phyloP scores from a whole-genome alignment of 2,113 vertebrate genomes.

The Eira barbara region DNA sequence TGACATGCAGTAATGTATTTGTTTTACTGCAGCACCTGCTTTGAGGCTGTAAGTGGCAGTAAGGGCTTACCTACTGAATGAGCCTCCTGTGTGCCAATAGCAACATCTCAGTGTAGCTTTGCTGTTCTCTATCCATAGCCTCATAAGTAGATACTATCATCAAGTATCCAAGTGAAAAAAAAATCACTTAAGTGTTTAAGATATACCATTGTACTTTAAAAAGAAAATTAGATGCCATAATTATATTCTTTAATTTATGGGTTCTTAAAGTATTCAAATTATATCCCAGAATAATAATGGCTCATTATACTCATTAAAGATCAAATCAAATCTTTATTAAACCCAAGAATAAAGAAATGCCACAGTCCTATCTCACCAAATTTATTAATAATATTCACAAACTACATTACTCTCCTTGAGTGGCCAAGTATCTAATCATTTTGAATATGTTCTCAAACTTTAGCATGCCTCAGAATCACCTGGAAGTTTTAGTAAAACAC shows the following conservation, averaged over 20 bases:
- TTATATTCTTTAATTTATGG: constrained; percentile 1
- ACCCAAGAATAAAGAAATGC: constrained; percentile 5
- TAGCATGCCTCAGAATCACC: background rate
- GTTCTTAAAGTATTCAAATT: background rate
- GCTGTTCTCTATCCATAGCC: background rate
- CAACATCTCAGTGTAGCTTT: background rate
- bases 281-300: background rate
- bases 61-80: background rate
- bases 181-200: background rate
- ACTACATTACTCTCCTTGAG: background rate
- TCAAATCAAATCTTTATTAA: background rate
- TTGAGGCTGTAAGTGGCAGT: background rate
- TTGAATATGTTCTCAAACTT: constrained; percentile 28
- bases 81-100: background rate
- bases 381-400: background rate
- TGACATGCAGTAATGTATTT: background rate
- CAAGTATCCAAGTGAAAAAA: background rate
- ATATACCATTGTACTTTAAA: background rate
- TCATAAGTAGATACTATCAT: background rate
- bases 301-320: background rate
- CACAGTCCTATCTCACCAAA: background rate
- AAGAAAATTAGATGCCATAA: background rate
- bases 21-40: background rate
- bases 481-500: background rate
- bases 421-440: background rate